Percentiles rank a stretch among this genome's conserved stretches.
Evolutionary conservation across 2,888 invertebrate genomes (phyloP).

Genomic region (Sphecodes monilicornis): DNA sequence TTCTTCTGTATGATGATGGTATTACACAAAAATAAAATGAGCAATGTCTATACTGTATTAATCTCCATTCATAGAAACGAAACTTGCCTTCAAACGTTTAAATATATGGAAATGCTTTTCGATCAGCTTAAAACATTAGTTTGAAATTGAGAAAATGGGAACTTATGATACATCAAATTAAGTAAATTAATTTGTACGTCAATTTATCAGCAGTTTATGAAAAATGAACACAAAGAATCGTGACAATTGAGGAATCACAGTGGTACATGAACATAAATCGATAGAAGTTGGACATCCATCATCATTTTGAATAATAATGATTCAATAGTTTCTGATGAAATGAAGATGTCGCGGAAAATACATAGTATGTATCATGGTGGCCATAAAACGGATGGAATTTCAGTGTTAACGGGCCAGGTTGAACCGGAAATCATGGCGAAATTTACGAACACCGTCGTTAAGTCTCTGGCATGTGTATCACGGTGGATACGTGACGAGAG

Average conservation of each 20-base stretch:
- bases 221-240: neutral
- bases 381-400: neutral
- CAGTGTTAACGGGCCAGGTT: neutral
- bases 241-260: neutral
- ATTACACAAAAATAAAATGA: too few species aligned
- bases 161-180: too few species aligned
- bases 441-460: neutral
- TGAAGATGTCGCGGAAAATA: neutral
- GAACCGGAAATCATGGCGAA: constrained; percentile 7
- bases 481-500: constrained; percentile 26
- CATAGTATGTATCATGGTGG: too few species aligned
- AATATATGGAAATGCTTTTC: too few species aligned
- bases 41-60: too few species aligned
- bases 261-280: too few species aligned
- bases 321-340: neutral
- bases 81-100: too few species aligned
- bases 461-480: constrained; percentile 29
- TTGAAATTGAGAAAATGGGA: too few species aligned
- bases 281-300: neutral
- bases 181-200: too few species aligned
- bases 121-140: too few species aligned
- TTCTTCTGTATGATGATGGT: too few species aligned
- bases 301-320: neutral
- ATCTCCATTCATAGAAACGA: too few species aligned
- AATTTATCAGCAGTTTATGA: neutral